Base-by-base conservation (phyloP, 2,113 vertebrate species). In the Oreochromis aureus region DNA sequence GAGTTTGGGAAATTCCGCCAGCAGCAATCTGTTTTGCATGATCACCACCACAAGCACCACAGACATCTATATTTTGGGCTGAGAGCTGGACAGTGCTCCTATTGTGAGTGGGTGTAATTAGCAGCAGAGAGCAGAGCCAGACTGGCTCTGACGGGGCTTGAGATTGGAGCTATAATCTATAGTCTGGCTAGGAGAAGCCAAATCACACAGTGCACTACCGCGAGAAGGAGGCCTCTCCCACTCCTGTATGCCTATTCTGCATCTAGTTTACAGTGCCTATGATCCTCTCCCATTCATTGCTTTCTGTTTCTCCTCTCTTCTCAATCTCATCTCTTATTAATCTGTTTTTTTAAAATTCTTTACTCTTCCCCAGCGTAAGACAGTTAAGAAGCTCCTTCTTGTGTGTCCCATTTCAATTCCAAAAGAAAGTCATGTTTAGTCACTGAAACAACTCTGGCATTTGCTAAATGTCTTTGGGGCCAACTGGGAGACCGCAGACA, bases 21-120 rank as follows among this genome's bases (percentile, higher is more conserved):
- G 93, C 83, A 87, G 86, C 93, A 91, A 93, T 93, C 89, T 89
- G 92, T 90, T 95, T 91, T 92, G 89, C 92, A 94, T 91, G 93
- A 94, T 94, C 89, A 88, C 93, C 90, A 94, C 93, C 95, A 84
- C 94, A 93, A 82, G 83, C 61, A 59, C 94, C 94, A 93, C 94
- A 92, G 88, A 93, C 90, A 81, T 93, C 91, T 93, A 89, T 94
- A 95, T 95, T 95, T 94, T 92, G 89, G 91, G 90, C 85, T 11
- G 55, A 94, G 84, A 56, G 56, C 90, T 92, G 92, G 93, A 94
- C 86, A 83, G 92, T 82, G 6, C 89, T 94, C 79, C 89, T 80
- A 85, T 91, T 91, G 92, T 89, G 92, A 93, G 89, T 90, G 92
- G 90, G 93, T 95, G 94, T 94, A 95, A 95, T 96, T 95, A 96